Conservation (phyloP, 2,888 invertebrate species). For the Phlogophora meticulosa region DNA sequence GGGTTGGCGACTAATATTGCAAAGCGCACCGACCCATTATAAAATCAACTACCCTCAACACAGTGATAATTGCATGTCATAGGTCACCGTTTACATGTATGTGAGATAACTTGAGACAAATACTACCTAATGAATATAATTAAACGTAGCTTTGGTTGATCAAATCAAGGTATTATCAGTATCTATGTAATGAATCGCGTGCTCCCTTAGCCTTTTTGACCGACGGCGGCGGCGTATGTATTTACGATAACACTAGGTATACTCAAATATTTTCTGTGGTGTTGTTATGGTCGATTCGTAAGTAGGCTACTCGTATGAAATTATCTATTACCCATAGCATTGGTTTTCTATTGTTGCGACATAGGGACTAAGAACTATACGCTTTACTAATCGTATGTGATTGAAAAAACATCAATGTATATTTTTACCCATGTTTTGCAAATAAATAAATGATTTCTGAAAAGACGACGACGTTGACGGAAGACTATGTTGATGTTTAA, state of each 20-base stretch:
- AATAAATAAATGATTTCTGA: too few relatives aligned
- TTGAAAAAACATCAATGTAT: too few relatives aligned
- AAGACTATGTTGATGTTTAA: too few relatives aligned
- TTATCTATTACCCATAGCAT: slow-evolving; percentile 9
- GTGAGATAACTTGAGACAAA: slow-evolving; percentile 49
- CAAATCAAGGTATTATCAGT: slow-evolving; percentile 46
- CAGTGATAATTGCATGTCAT: slow-evolving; percentile 62
- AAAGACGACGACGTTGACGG: too few relatives aligned
- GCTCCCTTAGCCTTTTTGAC: slow-evolving; percentile 17
- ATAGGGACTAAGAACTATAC: background rate
- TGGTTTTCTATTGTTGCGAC: background rate
- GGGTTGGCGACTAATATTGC: slow-evolving; percentile 25
- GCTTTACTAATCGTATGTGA: too few relatives aligned
- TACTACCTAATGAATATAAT: slow-evolving; percentile 37
- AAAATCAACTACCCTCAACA: slow-evolving; percentile 71
- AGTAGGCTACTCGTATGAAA: slow-evolving; percentile 11
- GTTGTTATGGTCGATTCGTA: slow-evolving; percentile 9
- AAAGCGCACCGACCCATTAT: slow-evolving; percentile 18
- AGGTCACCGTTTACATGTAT: slow-evolving; percentile 44
- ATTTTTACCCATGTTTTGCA: too few relatives aligned
- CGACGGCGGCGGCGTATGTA: slow-evolving; percentile 9
- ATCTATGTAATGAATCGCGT: slow-evolving; percentile 9
- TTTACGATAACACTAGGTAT: slow-evolving; percentile 19
- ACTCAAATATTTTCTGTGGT: slow-evolving; percentile 4
- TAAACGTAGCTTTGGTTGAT: slow-evolving; percentile 38